These are phyloP conservation scores for Blastomussa wellsi DNA, from an alignment of 92 coral and sea anemone species.

Conservation along the genomic window DNA sequence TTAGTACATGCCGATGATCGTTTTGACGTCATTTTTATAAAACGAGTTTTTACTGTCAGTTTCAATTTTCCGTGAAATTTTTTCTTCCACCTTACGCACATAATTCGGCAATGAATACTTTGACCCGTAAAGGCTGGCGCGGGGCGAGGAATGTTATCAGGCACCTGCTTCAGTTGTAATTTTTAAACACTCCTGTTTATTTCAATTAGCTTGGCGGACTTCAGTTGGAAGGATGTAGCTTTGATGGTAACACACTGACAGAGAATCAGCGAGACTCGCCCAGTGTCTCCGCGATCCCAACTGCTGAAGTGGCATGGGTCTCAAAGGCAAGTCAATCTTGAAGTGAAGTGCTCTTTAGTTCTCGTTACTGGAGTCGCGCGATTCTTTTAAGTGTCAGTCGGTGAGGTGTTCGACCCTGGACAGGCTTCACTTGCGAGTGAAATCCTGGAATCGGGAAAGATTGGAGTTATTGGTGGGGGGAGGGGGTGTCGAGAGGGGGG, in stretches of 20 bases:
- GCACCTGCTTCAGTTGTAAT: too few species aligned
- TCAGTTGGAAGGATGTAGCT: conserved; percentile 92
- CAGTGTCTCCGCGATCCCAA: conserved; percentile 96
- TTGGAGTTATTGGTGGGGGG: too few species aligned
- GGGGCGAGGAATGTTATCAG: too few species aligned
- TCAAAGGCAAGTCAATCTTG: conserved; percentile 61
- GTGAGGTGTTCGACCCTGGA: neutral
- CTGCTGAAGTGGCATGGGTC: conserved; percentile 98
- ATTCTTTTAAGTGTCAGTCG: neutral
- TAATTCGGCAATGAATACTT: too few species aligned
- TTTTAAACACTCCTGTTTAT: neutral
- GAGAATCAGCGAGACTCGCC: conserved; percentile 97
- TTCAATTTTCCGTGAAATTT: too few species aligned
- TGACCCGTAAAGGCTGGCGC: too few species aligned
- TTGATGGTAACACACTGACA: conserved; percentile 87
- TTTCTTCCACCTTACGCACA: too few species aligned
- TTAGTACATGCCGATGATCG: too few species aligned
- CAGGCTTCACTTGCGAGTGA: neutral
- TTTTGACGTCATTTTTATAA: too few species aligned
- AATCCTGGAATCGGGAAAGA: too few species aligned
- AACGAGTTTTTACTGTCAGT: too few species aligned
- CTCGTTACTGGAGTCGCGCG: neutral
- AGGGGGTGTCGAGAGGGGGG: too few species aligned
- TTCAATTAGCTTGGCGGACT: conserved; percentile 85
- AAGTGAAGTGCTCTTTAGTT: neutral